Percentiles rank a stretch among this genome's conserved stretches.
Conservation (phyloP, 2,113 vertebrate species). For the Macaca nemestrina region DNA sequence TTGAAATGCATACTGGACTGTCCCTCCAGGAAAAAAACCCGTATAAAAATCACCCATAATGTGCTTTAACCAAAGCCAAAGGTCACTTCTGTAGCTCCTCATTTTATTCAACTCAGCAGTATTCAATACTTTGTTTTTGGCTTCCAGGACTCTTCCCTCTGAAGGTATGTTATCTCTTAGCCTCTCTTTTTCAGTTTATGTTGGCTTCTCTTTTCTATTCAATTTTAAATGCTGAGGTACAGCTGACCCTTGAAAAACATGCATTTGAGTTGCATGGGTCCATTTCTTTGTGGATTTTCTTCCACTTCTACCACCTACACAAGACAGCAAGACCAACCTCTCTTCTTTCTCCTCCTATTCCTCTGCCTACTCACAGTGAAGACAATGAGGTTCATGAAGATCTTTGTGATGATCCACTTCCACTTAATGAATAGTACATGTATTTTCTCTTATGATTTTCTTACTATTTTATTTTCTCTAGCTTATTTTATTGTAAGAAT, state of each 20-base stretch:
- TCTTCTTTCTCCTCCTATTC: not conserved
- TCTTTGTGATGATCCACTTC: not conserved
- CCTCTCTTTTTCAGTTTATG: not conserved
- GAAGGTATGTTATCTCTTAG: not conserved
- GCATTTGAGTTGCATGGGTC: not conserved
- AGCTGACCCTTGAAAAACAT: not conserved
- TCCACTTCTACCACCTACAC: not conserved
- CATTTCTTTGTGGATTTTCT: not conserved
- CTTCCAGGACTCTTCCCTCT: not conserved
- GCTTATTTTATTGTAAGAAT: not conserved
- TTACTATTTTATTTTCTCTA: not conserved
- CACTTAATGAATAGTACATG: not conserved
- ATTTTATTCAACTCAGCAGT: not conserved
- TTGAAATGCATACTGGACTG: not conserved
- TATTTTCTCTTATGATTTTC: not conserved
- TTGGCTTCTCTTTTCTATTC: not conserved
- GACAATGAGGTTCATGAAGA: not conserved
- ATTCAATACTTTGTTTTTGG: not conserved
- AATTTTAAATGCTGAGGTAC: not conserved
- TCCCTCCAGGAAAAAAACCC: not conserved
- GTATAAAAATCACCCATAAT: not conserved
- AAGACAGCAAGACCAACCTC: not conserved
- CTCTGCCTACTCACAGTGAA: not conserved
- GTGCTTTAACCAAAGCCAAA: not conserved
- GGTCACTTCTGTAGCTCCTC: not conserved